These are phyloP conservation scores for Corydoras maculifer DNA, from an alignment of 2,113 vertebrate species.

Conservation along the genomic window DNA sequence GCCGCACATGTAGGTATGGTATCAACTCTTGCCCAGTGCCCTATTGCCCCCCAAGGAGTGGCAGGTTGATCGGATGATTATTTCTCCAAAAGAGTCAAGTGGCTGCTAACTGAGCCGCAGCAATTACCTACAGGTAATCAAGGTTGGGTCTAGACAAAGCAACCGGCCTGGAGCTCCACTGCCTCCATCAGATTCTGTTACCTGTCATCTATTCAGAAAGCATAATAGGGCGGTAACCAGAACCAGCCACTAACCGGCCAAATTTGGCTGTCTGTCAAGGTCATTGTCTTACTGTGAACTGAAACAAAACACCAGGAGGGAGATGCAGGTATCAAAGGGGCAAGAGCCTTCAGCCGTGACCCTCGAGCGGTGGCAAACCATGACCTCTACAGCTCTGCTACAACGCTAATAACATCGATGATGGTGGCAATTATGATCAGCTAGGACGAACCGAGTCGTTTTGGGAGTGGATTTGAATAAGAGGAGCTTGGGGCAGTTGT, in stretches of 20 bases:
- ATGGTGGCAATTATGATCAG: slow-evolving; percentile 4
- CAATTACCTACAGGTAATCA: slow-evolving; percentile 78
- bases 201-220: slow-evolving; percentile 81
- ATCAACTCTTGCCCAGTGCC: slow-evolving; percentile 21
- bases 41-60: slow-evolving; percentile 37
- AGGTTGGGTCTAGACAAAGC: slow-evolving; percentile 69
- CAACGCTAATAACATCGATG: neutral
- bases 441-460: neutral
- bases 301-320: slow-evolving; percentile 61
- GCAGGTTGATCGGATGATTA: slow-evolving; percentile 77
- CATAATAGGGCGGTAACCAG: slow-evolving; percentile 88
- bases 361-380: slow-evolving; percentile 48
- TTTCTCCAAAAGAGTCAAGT: slow-evolving; percentile 73
- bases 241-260: slow-evolving; percentile 76
- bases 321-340: slow-evolving; percentile 60
- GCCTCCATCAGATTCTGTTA: slow-evolving; percentile 79
- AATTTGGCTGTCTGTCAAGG: slow-evolving; percentile 82
- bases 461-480: too few species aligned
- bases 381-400: slow-evolving; percentile 45
- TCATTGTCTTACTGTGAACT: slow-evolving; percentile 76
- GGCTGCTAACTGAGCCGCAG: slow-evolving; percentile 77
- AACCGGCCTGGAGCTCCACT: slow-evolving; percentile 54
- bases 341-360: slow-evolving; percentile 50
- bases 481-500: too few species aligned
- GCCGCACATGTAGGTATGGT: too few species aligned